phyloP scores from a whole-genome alignment of 2,888 invertebrate species.

The Cristatella mucedo region DNA sequence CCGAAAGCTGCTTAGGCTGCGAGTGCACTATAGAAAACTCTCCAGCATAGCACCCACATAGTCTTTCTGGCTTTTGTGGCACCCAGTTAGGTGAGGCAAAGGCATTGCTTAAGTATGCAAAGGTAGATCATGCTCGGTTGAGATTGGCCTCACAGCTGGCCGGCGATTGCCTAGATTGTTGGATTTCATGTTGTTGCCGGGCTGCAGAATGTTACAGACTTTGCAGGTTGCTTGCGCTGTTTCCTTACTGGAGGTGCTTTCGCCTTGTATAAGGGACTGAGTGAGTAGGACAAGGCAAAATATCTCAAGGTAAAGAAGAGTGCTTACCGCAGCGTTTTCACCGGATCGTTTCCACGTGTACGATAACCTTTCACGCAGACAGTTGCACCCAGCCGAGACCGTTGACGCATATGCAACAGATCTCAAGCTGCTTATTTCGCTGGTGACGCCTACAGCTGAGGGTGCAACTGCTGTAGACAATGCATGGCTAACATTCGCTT shows the following conservation, averaged over 20 bases:
- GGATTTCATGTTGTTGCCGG: not conserved
- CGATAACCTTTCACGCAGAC: not conserved
- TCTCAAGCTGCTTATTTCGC: not conserved
- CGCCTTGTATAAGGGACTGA: constrained; percentile 1
- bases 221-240: not conserved
- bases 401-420: constrained; percentile 5
- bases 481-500: constrained; percentile 2
- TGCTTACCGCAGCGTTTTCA: constrained; percentile 1
- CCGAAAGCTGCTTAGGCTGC: too few species aligned
- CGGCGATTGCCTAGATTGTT: too few species aligned
- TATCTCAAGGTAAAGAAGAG: constrained; percentile 4
- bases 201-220: not conserved
- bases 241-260: too few species aligned
- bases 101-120: too few species aligned
- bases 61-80: too few species aligned
- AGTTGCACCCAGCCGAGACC: constrained; percentile 1
- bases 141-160: too few species aligned
- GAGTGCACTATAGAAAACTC: too few species aligned
- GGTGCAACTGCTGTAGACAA: too few species aligned
- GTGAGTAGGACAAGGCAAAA: not conserved
- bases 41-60: too few species aligned
- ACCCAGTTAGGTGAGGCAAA: too few species aligned
- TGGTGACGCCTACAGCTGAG: not conserved
- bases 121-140: too few species aligned
- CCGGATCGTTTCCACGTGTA: not conserved